Evolutionary conservation across 2,888 invertebrate species (phyloP), one percentile per base, ranked within the genome.

Genomic region (Drosophila kambysellisi): DNA sequence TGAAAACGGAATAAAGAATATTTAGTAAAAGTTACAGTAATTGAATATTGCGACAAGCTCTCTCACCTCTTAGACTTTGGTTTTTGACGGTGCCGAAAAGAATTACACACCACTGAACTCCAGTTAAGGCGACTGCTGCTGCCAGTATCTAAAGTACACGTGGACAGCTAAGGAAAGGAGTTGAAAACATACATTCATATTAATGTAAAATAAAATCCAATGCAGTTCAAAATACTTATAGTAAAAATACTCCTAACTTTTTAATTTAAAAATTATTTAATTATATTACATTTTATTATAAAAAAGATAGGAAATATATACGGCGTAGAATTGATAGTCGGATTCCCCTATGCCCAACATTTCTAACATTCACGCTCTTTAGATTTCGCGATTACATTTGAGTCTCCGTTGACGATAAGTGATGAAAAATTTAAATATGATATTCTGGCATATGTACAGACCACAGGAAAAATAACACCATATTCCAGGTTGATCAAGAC

Each of bases 21-120:
- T 46, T 46, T 46, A 46, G 46, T 46, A 7, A 46, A 46, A 25
- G 25, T 46, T 15, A 25, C 20, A 15, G 8, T 15, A 25, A 6
- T 15, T 9, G 15, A 15, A 46, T 15, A 12, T 46, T 46, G 15
- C 15, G n/a, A n/a, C 9, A 46, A 25, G 46, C 25, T 46, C 4
- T 46, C 20, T 46, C 15, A 46, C 46, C 46, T 46, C 46, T 46
- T 25, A 25, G 46, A 46, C 20, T 25, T 46, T 46, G 46, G 25
- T 25, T 46, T 46, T 46, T 46, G 15, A 25, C 46, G 46, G 46
- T 46, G 46, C 4, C 46, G 46, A 46, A 46, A 46, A 25, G 46
- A 46, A 4, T 46, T 46, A 25, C 46, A 46, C 4, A 25, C 46
- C 4, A 46, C 46, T 15, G 46, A 46, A 25, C 46, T 46, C 46